Evolutionary conservation across 2,113 vertebrate genomes (phyloP).

Genomic region (Muntiacus muntjak): DNA sequence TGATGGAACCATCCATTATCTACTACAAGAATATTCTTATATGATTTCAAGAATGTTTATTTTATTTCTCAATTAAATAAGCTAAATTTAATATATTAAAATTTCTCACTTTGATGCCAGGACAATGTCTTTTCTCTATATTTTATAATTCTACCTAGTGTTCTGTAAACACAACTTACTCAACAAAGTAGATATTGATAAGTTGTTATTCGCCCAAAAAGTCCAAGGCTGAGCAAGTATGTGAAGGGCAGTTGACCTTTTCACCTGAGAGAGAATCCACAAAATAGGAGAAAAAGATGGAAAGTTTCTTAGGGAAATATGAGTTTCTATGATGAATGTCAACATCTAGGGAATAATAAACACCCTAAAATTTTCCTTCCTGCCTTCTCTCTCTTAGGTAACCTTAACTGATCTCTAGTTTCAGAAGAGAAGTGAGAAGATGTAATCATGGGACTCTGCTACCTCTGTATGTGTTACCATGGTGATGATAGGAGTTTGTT

Average conservation of each 20-base stretch:
- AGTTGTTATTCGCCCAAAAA: background rate
- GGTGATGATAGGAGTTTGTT: background rate
- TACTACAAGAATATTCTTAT: background rate
- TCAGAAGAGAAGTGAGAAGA: conserved; percentile 5
- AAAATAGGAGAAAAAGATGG: background rate
- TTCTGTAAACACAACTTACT: background rate
- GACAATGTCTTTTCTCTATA: background rate
- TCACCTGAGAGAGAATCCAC: background rate
- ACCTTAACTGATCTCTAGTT: background rate
- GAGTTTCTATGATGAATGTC: background rate
- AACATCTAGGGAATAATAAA: background rate
- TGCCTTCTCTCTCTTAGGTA: background rate
- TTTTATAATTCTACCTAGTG: background rate
- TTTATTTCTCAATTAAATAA: conserved; percentile 4
- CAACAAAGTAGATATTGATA: background rate
- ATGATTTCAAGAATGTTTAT: background rate
- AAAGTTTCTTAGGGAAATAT: background rate
- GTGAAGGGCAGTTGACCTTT: background rate
- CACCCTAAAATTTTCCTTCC: background rate
- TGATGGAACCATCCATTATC: background rate
- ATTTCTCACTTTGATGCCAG: background rate
- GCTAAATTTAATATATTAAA: background rate
- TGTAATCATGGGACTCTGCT: background rate
- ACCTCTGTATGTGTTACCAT: conserved; percentile 22
- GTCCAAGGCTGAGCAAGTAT: background rate